A percentile compares a stretch with the other conserved stretches of the same genome.
phyloP scores from a whole-genome alignment of 1,140 invertebrate species.

The Brachionus asplanchnoidis region DNA sequence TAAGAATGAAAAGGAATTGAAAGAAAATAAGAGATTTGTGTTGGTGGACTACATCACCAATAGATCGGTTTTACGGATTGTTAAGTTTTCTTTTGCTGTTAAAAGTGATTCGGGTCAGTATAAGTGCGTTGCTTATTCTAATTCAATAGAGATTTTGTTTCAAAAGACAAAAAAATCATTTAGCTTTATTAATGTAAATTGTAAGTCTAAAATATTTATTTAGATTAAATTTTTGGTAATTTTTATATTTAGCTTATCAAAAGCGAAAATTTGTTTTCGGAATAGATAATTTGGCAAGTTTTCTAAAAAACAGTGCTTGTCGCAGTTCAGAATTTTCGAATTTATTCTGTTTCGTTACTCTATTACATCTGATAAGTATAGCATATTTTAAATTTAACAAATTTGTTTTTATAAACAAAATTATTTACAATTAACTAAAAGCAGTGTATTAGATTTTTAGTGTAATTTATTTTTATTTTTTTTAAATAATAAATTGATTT shows the following conservation, averaged over 20 bases:
- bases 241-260: neutral
- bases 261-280: neutral
- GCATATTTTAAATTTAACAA: neutral
- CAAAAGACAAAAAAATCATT: neutral
- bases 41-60: neutral
- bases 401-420: no score
- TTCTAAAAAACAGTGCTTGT: neutral
- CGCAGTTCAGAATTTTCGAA: neutral
- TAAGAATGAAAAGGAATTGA: neutral
- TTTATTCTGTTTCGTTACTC: neutral
- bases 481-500: no score
- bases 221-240: neutral
- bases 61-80: neutral
- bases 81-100: neutral
- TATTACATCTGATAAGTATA: conserved; percentile 9
- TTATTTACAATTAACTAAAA: no score
- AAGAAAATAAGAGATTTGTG: neutral
- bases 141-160: neutral
- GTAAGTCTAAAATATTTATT: neutral
- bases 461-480: no score
- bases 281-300: neutral
- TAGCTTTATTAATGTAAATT: neutral
- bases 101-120: neutral
- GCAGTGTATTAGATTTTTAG: no score
- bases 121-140: neutral